Conservation (phyloP, 2,888 invertebrate genomes). For the Watsonalla binaria region DNA sequence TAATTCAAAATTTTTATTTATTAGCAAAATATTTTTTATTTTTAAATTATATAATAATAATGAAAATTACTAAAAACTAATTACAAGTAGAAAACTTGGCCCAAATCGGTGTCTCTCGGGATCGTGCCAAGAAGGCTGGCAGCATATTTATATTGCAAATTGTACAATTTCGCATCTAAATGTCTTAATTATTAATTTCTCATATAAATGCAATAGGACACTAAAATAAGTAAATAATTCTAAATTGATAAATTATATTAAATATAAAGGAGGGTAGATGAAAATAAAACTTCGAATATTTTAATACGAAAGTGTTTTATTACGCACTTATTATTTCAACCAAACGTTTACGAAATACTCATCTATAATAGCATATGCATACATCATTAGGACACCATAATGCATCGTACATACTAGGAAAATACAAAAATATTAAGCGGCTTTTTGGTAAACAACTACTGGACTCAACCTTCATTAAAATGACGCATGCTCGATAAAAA, state of each 20-base stretch:
- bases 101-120: no score
- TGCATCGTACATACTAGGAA: conserved; percentile 69
- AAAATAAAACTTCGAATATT: conserved; percentile 36
- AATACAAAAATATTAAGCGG: conserved; percentile 79
- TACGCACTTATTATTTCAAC: conserved; percentile 79
- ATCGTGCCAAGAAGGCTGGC: no score
- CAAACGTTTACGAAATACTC: conserved; percentile 73
- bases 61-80: no score
- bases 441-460: conserved; percentile 57
- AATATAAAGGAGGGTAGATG: neutral
- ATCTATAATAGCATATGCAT: conserved; percentile 71
- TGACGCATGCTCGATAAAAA: neutral
- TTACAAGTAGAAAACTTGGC: no score
- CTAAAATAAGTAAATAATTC: no score
- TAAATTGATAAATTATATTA: neutral
- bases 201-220: no score
- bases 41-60: no score
- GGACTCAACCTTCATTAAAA: conserved; percentile 11
- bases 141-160: no score
- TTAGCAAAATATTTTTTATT: no score
- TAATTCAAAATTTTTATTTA: no score
- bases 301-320: conserved; percentile 76
- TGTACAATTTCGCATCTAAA: no score
- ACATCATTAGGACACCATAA: conserved; percentile 73
- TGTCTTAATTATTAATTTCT: no score